Base-by-base conservation (phyloP, 2,797 vertebrate species). In the Eospalax fontanierii region DNA sequence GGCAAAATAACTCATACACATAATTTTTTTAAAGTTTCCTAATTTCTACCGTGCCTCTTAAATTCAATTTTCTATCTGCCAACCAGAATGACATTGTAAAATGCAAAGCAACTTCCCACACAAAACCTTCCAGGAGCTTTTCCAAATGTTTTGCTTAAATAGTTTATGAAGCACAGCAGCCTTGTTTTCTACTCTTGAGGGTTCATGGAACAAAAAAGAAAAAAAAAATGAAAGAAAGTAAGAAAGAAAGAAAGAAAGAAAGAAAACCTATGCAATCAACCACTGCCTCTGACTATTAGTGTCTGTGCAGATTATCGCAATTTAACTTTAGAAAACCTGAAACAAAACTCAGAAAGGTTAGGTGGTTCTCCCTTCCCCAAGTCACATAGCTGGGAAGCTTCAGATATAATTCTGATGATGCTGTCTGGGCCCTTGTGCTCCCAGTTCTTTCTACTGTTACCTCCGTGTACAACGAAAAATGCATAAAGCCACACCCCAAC, bases 61-160 rank as follows among this genome's bases (percentile, higher is more conserved):
- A 71, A 88, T 65, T 59, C 15, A 38, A 10, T 38, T 43, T 35
- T 82, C 30, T 74, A 4, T 30, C 30, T 79, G 57, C 4, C 7
- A 84, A 61, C 24, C 22, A 86, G 59, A 93, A 73, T 35, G 75
- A 24, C n/a, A 68, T 78, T 76, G 89, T 33, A 65, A 94, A 91
- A 87, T 74, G 15, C 6, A 65, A 76, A 38, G 59, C 30, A 33
- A 26, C 15, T 79, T 35, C 11, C 7, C 33, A 24, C 43, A 68
- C 6, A 59, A 28, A 78, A 73, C 38, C 12, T 84, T 54, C n/a
- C 8, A 71, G 75, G 59, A 28, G 1, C 7, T 81, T 82, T 68
- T 9, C 33, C 38, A 35, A 26, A 26, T 14, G 43, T 50, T 68
- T 33, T 61, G 24, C 24, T 70, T 66, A 65, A 19, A 24, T 63